These are phyloP conservation scores for Polia nebulosa DNA, from an alignment of 2,888 invertebrate species.

Conservation along the genomic window DNA sequence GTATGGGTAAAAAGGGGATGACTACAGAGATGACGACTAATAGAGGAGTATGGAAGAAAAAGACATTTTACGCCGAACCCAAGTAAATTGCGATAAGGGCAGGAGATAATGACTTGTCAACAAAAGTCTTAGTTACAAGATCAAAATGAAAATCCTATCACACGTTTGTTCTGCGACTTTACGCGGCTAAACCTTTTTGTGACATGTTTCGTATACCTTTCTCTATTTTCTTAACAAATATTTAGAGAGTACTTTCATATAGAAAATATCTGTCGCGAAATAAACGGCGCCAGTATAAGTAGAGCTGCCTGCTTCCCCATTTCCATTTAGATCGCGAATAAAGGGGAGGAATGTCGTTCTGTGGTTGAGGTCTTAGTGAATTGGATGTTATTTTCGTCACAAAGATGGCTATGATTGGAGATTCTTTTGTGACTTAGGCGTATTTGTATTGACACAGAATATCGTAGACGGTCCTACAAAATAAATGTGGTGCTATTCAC, in stretches of 20 bases:
- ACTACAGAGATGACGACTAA: too few species aligned
- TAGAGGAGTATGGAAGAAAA: too few species aligned
- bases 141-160: conserved; percentile 26
- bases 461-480: conserved; percentile 49
- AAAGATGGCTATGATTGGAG: conserved; percentile 65
- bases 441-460: conserved; percentile 59
- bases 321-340: conserved; percentile 36
- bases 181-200: conserved; percentile 50
- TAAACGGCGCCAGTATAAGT: conserved; percentile 41
- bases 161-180: conserved; percentile 35
- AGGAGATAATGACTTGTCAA: too few species aligned
- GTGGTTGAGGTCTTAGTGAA: conserved; percentile 31
- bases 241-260: conserved; percentile 51
- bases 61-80: too few species aligned
- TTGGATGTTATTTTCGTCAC: conserved; percentile 53
- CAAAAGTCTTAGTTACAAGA: too few species aligned
- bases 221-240: conserved; percentile 62
- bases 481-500: conserved; percentile 42
- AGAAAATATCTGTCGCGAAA: conserved; percentile 54
- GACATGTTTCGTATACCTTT: conserved; percentile 37
- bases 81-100: too few species aligned
- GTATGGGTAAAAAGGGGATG: too few species aligned
- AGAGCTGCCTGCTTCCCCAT: conserved; percentile 22
- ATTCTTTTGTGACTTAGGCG: conserved; percentile 58
- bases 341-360: conserved; percentile 11